phyloP scores from a whole-genome alignment of 2,113 vertebrate species.

The Indicator maculatus region DNA sequence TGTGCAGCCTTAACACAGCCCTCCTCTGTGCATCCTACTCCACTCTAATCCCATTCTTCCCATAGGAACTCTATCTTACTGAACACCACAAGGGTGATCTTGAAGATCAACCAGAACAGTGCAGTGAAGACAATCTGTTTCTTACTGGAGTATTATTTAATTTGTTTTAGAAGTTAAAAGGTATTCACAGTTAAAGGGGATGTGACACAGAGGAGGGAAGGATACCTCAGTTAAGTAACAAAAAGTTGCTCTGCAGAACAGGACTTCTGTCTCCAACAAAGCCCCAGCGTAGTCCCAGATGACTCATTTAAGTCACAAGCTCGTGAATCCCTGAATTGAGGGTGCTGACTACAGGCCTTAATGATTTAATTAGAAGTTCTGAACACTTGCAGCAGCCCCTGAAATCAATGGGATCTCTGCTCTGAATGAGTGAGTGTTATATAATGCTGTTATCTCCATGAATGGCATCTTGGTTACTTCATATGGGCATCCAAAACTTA shows the following conservation, averaged over 20 bases:
- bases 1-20: background rate
- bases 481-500: background rate
- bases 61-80: background rate
- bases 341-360: background rate
- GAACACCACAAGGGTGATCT: background rate
- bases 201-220: background rate
- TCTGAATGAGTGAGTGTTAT: background rate
- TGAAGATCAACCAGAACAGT: background rate
- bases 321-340: rapidly evolving
- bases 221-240: background rate
- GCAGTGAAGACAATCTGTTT: background rate
- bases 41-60: background rate
- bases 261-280: background rate
- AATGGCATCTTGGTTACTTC: background rate
- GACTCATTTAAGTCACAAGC: background rate
- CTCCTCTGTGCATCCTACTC: background rate
- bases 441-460: background rate
- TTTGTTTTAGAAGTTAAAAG: background rate
- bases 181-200: background rate
- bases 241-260: background rate
- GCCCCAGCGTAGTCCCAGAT: background rate
- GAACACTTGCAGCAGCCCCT: background rate
- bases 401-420: background rate
- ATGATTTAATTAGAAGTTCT: background rate
- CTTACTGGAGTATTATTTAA: background rate